Conservation (phyloP, 2,888 invertebrate genomes). For the Macrophya annulata region DNA sequence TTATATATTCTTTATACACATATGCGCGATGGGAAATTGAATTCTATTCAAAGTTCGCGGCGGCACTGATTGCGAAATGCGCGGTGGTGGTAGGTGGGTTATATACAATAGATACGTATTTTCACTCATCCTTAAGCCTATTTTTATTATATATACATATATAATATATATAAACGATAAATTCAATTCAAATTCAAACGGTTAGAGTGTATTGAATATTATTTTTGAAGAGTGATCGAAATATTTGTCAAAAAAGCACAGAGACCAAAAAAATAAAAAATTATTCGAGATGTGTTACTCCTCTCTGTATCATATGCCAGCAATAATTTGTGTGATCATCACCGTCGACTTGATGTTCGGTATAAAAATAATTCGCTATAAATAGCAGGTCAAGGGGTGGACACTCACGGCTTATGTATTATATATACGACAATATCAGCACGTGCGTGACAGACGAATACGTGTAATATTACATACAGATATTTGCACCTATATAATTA, state of each 20-base stretch:
- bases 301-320: neutral
- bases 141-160: neutral
- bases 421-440: neutral
- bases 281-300: neutral
- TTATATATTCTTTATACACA: neutral
- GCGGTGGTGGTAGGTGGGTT: neutral
- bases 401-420: neutral
- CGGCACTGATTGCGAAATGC: neutral
- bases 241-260: neutral
- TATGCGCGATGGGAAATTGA: conserved; percentile 4
- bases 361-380: conserved; percentile 42
- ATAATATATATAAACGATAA: neutral
- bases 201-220: neutral
- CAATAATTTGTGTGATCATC: conserved; percentile 11
- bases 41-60: conserved; percentile 5
- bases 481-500: neutral
- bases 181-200: neutral
- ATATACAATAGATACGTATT: neutral
- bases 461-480: neutral
- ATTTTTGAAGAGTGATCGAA: neutral
- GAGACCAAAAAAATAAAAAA: neutral
- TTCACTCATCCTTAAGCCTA: neutral
- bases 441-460: neutral
- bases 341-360: neutral
- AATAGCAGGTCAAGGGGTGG: conserved; percentile 42